Evolutionary conservation across 23 tunicate genomes (phyloP).

Genomic region (Ascidia mentula): DNA sequence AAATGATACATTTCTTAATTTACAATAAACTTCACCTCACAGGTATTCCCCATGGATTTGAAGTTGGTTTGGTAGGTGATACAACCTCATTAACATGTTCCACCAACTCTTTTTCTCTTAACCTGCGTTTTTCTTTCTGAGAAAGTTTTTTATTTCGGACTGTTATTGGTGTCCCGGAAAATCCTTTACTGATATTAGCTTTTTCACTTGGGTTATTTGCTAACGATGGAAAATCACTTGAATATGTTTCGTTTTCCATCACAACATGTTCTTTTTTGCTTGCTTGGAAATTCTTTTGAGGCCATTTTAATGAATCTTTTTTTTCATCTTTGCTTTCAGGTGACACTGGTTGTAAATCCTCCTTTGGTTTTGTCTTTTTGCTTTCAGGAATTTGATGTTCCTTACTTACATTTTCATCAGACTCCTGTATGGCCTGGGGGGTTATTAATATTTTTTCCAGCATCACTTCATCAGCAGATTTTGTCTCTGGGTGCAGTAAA

Average conservation of each 20-base stretch:
- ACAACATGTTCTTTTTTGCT: neutral
- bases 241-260: neutral
- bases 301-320: neutral
- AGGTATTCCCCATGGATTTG: conserved; percentile 64
- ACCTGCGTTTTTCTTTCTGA: conserved; percentile 43
- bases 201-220: neutral
- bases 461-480: conserved; percentile 27
- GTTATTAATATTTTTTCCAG: conserved; percentile 19
- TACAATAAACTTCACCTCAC: conserved; percentile 43
- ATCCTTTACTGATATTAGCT: neutral
- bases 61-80: neutral
- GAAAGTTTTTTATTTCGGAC: conserved; percentile 44
- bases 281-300: neutral
- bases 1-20: too few species aligned
- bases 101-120: conserved; percentile 20
- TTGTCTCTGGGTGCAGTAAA: neutral
- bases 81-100: neutral
- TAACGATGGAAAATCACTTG: conserved; percentile 4
- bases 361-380: neutral
- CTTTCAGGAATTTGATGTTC: neutral
- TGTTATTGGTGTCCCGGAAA: neutral
- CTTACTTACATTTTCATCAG: neutral
- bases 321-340: neutral
- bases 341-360: neutral
- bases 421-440: neutral